Evolutionary conservation across 2,113 vertebrate genomes (phyloP).

Genomic region (Eptatretus burgeri): DNA sequence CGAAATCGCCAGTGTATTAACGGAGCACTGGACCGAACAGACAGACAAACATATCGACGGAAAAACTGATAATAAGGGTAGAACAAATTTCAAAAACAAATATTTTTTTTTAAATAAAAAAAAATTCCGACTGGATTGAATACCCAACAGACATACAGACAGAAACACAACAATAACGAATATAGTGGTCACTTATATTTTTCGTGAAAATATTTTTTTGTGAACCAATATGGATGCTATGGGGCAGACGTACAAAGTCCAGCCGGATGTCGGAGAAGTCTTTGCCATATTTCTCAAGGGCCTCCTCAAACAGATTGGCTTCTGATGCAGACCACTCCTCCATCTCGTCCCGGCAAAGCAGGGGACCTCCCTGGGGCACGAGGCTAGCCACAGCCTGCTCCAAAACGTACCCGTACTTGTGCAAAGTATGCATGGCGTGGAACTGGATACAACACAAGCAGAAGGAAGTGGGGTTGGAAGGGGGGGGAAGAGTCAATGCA

Average conservation of each 20-base stretch:
- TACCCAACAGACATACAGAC: no score
- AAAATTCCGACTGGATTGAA: no score
- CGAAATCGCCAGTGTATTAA: no score
- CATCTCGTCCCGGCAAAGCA: conserved; percentile 87
- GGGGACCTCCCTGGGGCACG: conserved; percentile 66
- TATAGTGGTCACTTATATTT: no score
- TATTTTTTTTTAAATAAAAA: no score
- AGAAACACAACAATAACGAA: no score
- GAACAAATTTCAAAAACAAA: no score
- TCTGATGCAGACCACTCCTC: conserved; percentile 95
- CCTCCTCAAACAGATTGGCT: conserved; percentile 80
- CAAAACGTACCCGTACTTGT: conserved; percentile 58
- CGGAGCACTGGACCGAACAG: no score
- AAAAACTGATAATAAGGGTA: no score
- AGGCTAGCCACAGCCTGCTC: conserved; percentile 66
- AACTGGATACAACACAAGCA: conserved; percentile 23
- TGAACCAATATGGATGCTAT: no score
- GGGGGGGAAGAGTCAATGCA: background rate
- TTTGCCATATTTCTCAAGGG: conserved; percentile 85
- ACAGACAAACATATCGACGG: no score
- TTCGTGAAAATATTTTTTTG: no score
- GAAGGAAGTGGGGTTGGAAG: background rate
- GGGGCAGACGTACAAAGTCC: conserved; percentile 55
- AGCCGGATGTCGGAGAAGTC: conserved; percentile 97
- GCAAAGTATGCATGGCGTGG: conserved; percentile 80